These are phyloP conservation scores for Mellilla xanthometata DNA, from an alignment of 2,888 invertebrate species.

Conservation along the genomic window DNA sequence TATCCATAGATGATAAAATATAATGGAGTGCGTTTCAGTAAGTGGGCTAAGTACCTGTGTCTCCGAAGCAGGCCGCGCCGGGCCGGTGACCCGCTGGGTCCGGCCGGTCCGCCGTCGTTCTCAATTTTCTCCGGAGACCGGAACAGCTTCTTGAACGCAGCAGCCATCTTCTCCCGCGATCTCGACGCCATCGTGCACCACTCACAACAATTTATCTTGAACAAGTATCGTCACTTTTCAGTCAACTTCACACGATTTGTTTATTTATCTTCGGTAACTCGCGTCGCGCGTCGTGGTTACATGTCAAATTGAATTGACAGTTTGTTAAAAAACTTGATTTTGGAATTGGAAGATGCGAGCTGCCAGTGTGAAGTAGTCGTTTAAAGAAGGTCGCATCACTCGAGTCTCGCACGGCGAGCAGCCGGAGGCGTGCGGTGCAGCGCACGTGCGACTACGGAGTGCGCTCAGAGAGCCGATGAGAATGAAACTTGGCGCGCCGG, in stretches of 20 bases:
- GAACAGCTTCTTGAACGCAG: slow-evolving; percentile 90
- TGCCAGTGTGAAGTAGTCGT: slow-evolving; percentile 30
- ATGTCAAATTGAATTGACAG: slow-evolving; percentile 50
- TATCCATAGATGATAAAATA: no score
- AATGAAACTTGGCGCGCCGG: slow-evolving; percentile 67
- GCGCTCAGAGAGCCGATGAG: slow-evolving; percentile 61
- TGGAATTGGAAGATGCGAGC: slow-evolving; percentile 35
- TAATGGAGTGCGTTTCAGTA: not conserved
- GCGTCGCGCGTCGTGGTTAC: slow-evolving; percentile 44
- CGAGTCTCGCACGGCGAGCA: slow-evolving; percentile 48
- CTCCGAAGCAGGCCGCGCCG: slow-evolving; percentile 77
- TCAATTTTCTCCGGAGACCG: slow-evolving; percentile 88
- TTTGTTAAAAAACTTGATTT: slow-evolving; percentile 41
- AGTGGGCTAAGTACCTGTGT: slow-evolving; percentile 59
- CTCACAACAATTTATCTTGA: slow-evolving; percentile 35
- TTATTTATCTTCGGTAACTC: slow-evolving; percentile 46
- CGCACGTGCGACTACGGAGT: slow-evolving; percentile 66
- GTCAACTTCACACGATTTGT: slow-evolving; percentile 45
- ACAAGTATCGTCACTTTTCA: slow-evolving; percentile 45
- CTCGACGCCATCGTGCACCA: slow-evolving; percentile 86
- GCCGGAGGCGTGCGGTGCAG: slow-evolving; percentile 44
- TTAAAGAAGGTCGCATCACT: slow-evolving; percentile 47
- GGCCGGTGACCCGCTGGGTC: slow-evolving; percentile 84
- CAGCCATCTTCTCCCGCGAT: slow-evolving; percentile 91
- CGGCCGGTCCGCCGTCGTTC: slow-evolving; percentile 83